Evolutionary conservation across 2,888 invertebrate genomes (phyloP).

Genomic region (Phalangium opilio): DNA sequence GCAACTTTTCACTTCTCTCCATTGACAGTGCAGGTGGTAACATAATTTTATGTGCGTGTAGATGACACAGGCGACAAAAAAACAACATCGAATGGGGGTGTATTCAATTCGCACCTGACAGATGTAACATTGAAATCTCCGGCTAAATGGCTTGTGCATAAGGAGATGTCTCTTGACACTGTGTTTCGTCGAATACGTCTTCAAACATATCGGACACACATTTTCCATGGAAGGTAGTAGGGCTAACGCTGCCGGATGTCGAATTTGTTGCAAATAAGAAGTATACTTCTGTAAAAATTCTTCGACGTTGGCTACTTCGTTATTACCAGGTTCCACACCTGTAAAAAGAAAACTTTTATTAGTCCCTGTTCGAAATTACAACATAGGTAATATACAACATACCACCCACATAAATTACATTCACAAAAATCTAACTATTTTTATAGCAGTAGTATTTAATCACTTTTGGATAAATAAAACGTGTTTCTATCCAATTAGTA

Average conservation of each 20-base stretch:
- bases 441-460: too few relatives aligned
- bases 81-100: too few relatives aligned
- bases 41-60: too few relatives aligned
- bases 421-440: too few relatives aligned
- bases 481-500: too few relatives aligned
- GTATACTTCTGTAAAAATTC: conserved; percentile 14
- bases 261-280: conserved; percentile 9
- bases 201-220: conserved; percentile 18
- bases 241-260: conserved; percentile 9
- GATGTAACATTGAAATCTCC: conserved; percentile 13
- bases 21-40: too few relatives aligned
- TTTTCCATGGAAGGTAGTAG: conserved; percentile 15
- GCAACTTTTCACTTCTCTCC: too few relatives aligned
- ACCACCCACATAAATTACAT: too few relatives aligned
- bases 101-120: conserved; percentile 6
- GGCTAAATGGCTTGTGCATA: conserved; percentile 19
- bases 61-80: too few relatives aligned
- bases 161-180: conserved; percentile 18
- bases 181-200: conserved; percentile 19
- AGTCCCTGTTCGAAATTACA: background rate
- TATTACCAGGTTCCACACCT: conserved; percentile 1
- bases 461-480: too few relatives aligned
- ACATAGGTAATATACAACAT: too few relatives aligned
- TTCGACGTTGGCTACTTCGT: conserved; percentile 15
- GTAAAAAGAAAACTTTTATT: background rate